Evolutionary conservation across 2,113 vertebrate genomes (phyloP).

Genomic region (Chrysemys picta): DNA sequence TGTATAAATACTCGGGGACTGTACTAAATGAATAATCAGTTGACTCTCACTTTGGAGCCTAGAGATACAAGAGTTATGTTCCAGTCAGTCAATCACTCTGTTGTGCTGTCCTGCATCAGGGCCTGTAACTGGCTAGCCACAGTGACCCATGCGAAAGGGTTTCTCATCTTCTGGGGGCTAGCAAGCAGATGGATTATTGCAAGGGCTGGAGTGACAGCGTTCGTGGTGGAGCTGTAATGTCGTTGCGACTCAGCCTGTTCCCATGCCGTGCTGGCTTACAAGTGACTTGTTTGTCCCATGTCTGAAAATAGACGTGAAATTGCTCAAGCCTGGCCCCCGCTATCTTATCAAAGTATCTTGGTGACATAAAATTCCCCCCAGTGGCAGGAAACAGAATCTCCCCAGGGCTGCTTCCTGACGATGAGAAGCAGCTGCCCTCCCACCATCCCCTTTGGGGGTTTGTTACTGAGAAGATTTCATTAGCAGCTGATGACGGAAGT

Average conservation of each 20-base stretch:
- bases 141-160: accelerated
- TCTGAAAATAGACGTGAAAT: not conserved
- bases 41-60: not conserved
- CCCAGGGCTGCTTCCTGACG: not conserved
- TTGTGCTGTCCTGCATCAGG: accelerated
- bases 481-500: not conserved
- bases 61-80: not conserved
- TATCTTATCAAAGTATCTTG: not conserved
- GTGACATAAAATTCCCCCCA: not conserved
- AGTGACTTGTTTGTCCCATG: slow-evolving; percentile 5
- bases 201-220: accelerated
- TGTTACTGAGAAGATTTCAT: not conserved
- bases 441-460: not conserved
- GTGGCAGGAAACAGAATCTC: not conserved
- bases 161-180: accelerated
- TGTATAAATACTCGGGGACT: not conserved
- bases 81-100: not conserved
- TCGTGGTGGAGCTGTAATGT: not conserved
- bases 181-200: accelerated
- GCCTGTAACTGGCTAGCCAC: not conserved
- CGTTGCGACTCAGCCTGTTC: not conserved
- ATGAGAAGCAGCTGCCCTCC: not conserved
- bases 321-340: not conserved
- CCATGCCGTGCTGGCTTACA: not conserved
- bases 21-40: not conserved